Evolutionary conservation across 2,113 vertebrate species (phyloP).

Genomic region (Nycticorax nycticorax): DNA sequence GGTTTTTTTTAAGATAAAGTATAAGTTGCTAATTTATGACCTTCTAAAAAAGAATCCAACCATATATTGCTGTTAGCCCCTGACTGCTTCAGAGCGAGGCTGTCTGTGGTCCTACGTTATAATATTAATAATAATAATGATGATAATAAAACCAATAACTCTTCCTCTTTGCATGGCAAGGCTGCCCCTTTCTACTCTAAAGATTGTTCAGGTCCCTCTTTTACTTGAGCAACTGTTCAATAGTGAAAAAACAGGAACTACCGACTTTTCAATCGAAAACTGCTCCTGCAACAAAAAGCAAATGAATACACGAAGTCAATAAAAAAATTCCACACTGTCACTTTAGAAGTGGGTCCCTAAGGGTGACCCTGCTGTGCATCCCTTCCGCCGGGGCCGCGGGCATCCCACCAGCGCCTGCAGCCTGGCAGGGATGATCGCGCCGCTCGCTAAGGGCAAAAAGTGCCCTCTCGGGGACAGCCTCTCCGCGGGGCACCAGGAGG

Average conservation of each 20-base stretch:
- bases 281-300: not conserved
- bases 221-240: not conserved
- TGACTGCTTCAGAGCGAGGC: conserved; percentile 38
- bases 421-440: not conserved
- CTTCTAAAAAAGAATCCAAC: conserved; percentile 16
- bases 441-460: not conserved
- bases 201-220: not conserved
- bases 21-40: conserved; percentile 56
- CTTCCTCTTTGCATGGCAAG: conserved; percentile 53
- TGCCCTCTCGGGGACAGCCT: not conserved
- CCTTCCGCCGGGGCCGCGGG: not conserved
- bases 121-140: not conserved
- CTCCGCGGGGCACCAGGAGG: not conserved
- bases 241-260: not conserved
- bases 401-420: not conserved
- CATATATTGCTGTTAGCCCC: conserved; percentile 28
- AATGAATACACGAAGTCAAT: not conserved
- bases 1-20: conserved; percentile 26
- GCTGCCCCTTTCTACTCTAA: conserved; percentile 16
- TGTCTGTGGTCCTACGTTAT: not conserved
- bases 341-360: not conserved
- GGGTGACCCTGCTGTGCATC: not conserved
- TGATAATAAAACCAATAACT: conserved; percentile 3
- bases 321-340: not conserved
- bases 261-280: not conserved